Base-by-base conservation (phyloP, 2,797 vertebrate species). In the Myotis vivesi region DNA sequence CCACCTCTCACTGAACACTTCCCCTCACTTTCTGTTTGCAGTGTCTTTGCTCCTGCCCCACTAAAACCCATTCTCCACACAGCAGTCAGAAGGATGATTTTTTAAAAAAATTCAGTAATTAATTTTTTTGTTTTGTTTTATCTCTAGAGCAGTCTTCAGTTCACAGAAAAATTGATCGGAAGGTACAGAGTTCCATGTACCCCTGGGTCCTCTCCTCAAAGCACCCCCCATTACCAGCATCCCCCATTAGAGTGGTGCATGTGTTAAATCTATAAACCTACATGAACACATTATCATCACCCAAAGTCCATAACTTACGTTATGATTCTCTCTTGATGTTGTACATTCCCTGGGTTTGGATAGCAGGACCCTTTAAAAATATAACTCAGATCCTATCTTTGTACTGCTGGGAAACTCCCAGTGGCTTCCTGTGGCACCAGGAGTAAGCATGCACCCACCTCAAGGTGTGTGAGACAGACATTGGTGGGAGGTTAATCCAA, bases 371-470 rank as follows among this genome's bases (percentile, higher is more conserved):
- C 59, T 75, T 73, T 10, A 1, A 85, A 92, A 53, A 33, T 5
- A 23, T 23, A 66, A 12, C 66, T 80, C 53, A 77, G 13, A 25
- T 76, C 57, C 19, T 13, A 1, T 76, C 41, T 95, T 5, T 19
- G 5, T 76, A 11, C 9, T 83, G n/a, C 46, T 66, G 10, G 49
- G 30, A 84, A 64, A 20, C n/a, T 17, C 38, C 66, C 16, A 1
- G 3, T 36, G 13, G 20, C 8, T 72, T n/a, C 55, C 51, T 38
- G 13, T 8, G 2, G 0, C 15, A 4, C 22, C 3, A 7, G 30
- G 17, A 69, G 53, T 28, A 66, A 88, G 13, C 38, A 49, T 0
- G 6, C 25, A 13, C 25, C 11, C 13, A 8, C 3, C 4, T 87
- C 11, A 25, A 5, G 36, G 20, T 23, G 30, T 36, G 10, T 72